Evolutionary conservation across 2,888 invertebrate genomes (phyloP).

Genomic region (Neoitamus cyanurus): DNA sequence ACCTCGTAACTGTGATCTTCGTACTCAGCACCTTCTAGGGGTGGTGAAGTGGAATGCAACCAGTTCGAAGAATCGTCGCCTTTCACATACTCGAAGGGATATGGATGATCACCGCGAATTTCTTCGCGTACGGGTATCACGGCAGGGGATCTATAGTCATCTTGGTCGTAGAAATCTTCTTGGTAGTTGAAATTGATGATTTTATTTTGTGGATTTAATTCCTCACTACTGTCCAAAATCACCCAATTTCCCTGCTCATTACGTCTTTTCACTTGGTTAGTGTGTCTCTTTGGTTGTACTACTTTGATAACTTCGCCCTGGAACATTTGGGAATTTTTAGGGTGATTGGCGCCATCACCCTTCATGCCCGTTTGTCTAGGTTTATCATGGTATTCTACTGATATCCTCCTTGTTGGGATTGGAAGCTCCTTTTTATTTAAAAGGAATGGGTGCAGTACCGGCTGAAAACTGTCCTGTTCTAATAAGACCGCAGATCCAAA

Average conservation of each 20-base stretch:
- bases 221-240: neutral
- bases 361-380: neutral
- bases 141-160: neutral
- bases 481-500: neutral
- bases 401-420: neutral
- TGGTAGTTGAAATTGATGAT: neutral
- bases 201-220: neutral
- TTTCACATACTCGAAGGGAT: conserved; percentile 25
- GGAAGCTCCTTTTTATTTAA: neutral
- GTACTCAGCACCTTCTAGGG: neutral
- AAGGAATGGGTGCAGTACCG: neutral
- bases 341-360: neutral
- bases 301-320: neutral
- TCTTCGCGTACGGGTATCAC: neutral
- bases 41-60: neutral
- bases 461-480: conserved; percentile 10
- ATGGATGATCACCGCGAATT: neutral
- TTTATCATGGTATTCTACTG: neutral
- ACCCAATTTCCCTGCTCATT: neutral
- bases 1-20: neutral
- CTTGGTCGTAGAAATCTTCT: neutral
- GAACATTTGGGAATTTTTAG: neutral
- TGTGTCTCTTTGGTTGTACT: neutral
- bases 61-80: neutral
- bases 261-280: neutral